phyloP scores from a whole-genome alignment of 2,113 vertebrate species.

The Vanacampus margaritifer region DNA sequence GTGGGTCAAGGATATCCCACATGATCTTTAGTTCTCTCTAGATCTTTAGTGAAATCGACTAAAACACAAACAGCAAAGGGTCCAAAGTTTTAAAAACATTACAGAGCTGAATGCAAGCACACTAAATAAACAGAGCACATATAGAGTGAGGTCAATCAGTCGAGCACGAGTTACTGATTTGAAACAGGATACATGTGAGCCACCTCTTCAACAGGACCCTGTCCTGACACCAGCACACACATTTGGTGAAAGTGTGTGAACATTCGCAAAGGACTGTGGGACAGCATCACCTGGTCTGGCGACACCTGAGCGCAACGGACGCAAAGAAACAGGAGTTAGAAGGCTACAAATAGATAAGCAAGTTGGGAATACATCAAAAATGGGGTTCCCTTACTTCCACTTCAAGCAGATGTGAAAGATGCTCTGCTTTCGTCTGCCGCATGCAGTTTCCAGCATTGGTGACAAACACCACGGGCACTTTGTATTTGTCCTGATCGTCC shows the following conservation, averaged over 20 bases:
- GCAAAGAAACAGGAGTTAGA: conserved; percentile 3
- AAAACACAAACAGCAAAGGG: background rate
- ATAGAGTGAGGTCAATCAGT: background rate
- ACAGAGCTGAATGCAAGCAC: background rate
- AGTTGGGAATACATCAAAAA: background rate
- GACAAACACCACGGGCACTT: conserved; percentile 91
- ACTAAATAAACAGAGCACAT: background rate
- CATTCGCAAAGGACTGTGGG: conserved; percentile 89
- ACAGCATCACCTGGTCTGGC: conserved; percentile 89
- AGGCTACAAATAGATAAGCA: background rate
- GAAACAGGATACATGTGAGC: conserved; percentile 86
- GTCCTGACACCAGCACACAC: conserved; percentile 86
- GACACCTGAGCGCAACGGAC: conserved; percentile 73
- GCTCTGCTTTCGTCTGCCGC: conserved; percentile 80
- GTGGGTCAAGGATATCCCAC: conserved; percentile 49
- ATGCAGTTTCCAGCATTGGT: conserved; percentile 92
- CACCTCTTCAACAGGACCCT: conserved; percentile 85
- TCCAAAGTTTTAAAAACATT: background rate
- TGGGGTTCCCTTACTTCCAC: conserved; percentile 75
- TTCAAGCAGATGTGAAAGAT: conserved; percentile 80
- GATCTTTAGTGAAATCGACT: conserved; percentile 13
- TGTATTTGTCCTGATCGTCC: conserved; percentile 76
- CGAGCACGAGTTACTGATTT: background rate
- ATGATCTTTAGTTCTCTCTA: background rate
- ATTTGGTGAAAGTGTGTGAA: conserved; percentile 82